phyloP scores from a whole-genome alignment of 2,888 invertebrate species.

The Rotaria magnacalcarata region DNA sequence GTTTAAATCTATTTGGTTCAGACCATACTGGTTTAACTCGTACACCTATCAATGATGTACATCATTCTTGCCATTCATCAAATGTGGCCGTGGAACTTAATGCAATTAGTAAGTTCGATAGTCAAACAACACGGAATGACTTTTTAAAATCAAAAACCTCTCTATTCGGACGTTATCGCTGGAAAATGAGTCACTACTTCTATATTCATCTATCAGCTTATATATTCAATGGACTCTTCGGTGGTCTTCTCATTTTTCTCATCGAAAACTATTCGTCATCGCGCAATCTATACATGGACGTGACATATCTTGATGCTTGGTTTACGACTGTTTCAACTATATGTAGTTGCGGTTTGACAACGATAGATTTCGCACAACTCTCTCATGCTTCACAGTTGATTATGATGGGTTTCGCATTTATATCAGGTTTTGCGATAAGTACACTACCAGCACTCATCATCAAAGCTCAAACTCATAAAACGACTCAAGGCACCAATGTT shows the following conservation, averaged over 20 bases:
- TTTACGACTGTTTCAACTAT: background rate
- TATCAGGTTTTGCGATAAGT: background rate
- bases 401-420: background rate
- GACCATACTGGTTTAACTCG: background rate
- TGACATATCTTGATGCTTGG: background rate
- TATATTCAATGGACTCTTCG: background rate
- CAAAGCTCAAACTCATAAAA: background rate
- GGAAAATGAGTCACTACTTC: slow-evolving; percentile 26
- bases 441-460: background rate
- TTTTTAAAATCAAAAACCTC: background rate
- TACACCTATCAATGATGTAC: background rate
- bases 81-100: background rate
- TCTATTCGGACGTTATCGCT: background rate
- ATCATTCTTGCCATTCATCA: background rate
- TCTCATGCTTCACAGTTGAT: background rate
- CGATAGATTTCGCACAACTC: background rate
- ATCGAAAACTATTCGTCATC: background rate
- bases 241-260: background rate
- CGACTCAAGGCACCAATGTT: background rate
- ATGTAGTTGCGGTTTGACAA: slow-evolving; percentile 9
- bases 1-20: background rate
- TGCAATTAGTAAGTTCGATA: background rate
- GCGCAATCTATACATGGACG: background rate
- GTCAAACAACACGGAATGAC: background rate
- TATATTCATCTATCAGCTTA: background rate